These are phyloP conservation scores for Patella pellucida DNA, from an alignment of 2,888 invertebrate genomes.

Conservation along the genomic window DNA sequence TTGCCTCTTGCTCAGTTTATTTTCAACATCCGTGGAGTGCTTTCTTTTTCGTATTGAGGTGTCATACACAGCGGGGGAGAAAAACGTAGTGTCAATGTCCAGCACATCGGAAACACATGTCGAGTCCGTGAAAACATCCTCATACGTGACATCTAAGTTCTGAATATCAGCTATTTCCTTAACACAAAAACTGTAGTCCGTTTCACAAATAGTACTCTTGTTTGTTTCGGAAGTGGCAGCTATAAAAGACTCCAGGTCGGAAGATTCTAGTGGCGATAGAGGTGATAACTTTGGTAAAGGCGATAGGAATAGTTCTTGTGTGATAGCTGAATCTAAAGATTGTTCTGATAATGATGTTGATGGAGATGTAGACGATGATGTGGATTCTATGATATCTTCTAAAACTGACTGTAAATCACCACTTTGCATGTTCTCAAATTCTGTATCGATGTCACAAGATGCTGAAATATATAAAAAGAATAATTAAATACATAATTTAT, in stretches of 20 bases:
- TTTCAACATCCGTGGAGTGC: not conserved
- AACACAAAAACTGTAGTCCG: not conserved
- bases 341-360: not conserved
- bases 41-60: not conserved
- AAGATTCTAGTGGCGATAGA: not conserved
- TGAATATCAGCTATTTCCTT: not conserved
- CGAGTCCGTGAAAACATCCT: not conserved
- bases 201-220: not conserved
- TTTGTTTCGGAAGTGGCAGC: too few species aligned
- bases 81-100: not conserved
- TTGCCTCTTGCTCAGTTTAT: not conserved
- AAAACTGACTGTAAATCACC: not conserved
- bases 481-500: too few species aligned
- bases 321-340: too few species aligned
- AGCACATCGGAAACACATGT: not conserved
- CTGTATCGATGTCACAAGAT: conserved; percentile 1
- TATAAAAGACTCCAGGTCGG: not conserved
- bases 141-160: not conserved
- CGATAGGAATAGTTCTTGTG: not conserved
- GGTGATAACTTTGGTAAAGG: not conserved
- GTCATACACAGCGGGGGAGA: conserved; percentile 5
- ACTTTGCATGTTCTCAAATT: not conserved
- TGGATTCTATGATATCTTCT: not conserved
- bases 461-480: not conserved
- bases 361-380: not conserved